These are phyloP conservation scores for Drosophila eohydei DNA, from an alignment of 2,888 invertebrate species.

Conservation along the genomic window DNA sequence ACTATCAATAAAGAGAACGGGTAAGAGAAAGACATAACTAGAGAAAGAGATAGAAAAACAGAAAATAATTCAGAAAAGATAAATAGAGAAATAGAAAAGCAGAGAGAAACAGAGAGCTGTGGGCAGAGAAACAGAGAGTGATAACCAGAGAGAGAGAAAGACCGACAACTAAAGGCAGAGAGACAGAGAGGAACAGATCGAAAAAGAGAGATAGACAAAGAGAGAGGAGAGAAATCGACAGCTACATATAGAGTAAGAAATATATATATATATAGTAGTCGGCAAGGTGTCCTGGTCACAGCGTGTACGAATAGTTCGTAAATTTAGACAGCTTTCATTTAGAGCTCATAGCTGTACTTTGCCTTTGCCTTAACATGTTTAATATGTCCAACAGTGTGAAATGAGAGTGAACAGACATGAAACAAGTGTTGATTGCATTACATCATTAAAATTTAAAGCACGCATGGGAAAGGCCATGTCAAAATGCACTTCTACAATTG, in stretches of 20 bases:
- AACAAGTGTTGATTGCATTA: conserved; percentile 1
- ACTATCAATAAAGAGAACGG: background rate
- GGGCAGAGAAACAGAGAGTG: background rate
- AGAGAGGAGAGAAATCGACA: too few species aligned
- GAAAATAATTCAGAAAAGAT: background rate
- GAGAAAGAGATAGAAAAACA: background rate
- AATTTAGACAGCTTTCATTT: background rate
- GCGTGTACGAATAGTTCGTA: background rate
- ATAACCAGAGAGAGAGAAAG: background rate
- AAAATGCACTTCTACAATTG: background rate
- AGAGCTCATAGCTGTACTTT: background rate
- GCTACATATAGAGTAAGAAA: too few species aligned
- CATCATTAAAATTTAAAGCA: too few species aligned
- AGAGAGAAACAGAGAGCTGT: background rate
- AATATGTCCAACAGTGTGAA: background rate
- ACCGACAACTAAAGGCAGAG: background rate
- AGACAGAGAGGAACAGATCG: background rate
- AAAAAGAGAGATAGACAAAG: background rate
- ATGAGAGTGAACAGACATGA: background rate
- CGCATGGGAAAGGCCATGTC: background rate
- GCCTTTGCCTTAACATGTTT: background rate
- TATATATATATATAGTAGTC: too few species aligned
- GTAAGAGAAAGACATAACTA: background rate
- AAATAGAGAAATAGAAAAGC: background rate
- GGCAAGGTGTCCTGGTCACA: background rate